Conservation (phyloP, 2,113 vertebrate species). For the Pachyramphus minor region DNA sequence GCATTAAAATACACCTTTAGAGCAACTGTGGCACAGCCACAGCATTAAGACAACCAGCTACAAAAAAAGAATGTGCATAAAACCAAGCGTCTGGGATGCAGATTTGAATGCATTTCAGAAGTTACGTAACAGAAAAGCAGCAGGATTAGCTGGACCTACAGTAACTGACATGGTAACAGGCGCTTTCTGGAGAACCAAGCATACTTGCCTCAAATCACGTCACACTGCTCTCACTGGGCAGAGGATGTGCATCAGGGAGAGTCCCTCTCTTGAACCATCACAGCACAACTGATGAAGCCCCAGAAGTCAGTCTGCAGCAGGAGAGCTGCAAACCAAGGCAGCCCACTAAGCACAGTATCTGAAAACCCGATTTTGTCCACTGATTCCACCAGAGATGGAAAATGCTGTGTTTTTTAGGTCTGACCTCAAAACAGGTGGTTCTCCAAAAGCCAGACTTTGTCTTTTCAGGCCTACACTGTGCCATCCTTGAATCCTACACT, state of each 20-base stretch:
- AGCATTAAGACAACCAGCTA: neutral
- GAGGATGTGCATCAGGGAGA: neutral
- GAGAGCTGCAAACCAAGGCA: neutral
- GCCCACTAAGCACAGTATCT: neutral
- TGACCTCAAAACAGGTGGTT: neutral
- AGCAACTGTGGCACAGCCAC: neutral
- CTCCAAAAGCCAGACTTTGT: neutral
- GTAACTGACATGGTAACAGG: rapidly evolving
- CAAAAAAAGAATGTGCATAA: neutral
- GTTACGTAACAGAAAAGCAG: neutral
- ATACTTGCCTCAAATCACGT: neutral
- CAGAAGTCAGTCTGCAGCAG: neutral
- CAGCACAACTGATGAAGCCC: rapidly evolving
- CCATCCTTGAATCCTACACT: neutral
- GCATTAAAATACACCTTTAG: neutral
- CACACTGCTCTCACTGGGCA: neutral
- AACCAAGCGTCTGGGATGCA: neutral
- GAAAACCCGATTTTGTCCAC: neutral
- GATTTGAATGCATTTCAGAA: neutral
- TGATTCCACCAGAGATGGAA: neutral
- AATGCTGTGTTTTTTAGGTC: neutral
- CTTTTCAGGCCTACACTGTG: neutral
- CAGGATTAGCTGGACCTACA: neutral
- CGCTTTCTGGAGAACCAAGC: neutral
- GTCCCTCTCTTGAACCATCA: neutral